Base-by-base conservation (phyloP, 2,113 vertebrate species). In the Mohoua ochrocephala region DNA sequence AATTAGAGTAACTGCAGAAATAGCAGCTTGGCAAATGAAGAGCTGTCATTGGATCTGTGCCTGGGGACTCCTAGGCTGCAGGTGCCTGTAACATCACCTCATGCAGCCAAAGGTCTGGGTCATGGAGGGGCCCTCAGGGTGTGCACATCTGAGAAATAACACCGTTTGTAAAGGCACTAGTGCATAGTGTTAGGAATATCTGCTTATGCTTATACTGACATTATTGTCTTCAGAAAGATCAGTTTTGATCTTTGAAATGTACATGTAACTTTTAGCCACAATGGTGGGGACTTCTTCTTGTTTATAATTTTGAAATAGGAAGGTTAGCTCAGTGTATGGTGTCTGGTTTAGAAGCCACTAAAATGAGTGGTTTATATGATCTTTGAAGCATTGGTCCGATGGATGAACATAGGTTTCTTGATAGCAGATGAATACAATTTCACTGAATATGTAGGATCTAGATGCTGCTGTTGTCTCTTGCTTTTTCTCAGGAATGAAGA, bases 181-280 rank as follows among this genome's bases (percentile, higher is more conserved):
- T 8, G 18, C 13, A 7, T 9, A 35, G 8, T 18, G 5, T 39
- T 78, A 64, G 22, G 41, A 23, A 16, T 24, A 22, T 16, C 61
- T 64, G 0, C 41, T 39, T n/a, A 13, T 30, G 13, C 28, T n/a
- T 80, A 13, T 14, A 17, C 0, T 64, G 69, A 15, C 5, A 1
- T 22, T 41, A 9, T 7, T 57, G 44, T 65, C 44, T 57, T 50
- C 37, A 57, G 50, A 65, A 57, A 23, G 35, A 50, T 27, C 31
- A 33, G 35, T 50, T 88, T 57, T 22, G n/a, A 37, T 73, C 10
- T 74, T 56, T 44, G 39, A 61, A 84, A 81, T 41, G 45, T 31
- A 17, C 13, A 2, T 26, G 24, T 61, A 35, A 52, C 15, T 47
- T 20, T 19, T n/a, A 35, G 20, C 68, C 39, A 71, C 20, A 0